Base-by-base conservation (phyloP, 2,113 vertebrate species). In the Neoarius graeffei region DNA sequence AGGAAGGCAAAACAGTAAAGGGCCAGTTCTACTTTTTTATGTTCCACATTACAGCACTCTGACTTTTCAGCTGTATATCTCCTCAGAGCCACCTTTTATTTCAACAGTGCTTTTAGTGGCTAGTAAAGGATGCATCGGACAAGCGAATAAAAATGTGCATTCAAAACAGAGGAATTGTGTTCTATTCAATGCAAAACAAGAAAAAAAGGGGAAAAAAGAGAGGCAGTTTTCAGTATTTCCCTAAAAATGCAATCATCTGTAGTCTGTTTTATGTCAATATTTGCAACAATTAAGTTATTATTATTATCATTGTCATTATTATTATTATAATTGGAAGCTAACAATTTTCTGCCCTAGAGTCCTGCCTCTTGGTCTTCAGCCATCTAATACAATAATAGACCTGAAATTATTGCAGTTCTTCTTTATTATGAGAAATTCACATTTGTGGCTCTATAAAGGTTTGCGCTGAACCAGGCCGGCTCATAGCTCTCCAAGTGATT, bases 361-460 rank as follows among this genome's bases (percentile, higher is more conserved):
- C 76, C 76, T 54, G 66, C 57, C 48, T 85, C 69, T 79, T 82
- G 19, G 57, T 77, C 64, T 87, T 82, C 50, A 82, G 59, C 67
- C 67, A 62, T 85, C 74, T 89, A 48, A 56, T 57, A 76, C 62
- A 81, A 81, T 67, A 87, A 81, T 25, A 57, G 80, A 56, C 62
- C 56, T 35, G 52, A 54, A 25, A 87, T 85, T 25, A 85, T 42
- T 59, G 13, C 57, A 17, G 57, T 73, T 59, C 19, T 60, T 89
- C 62, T 73, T 89, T 80, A 83, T 89, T 83, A 86, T 83, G 15
- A 62, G 81, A 87, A 69, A 62, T 25, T 81, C 42, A 81, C 42
- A 73, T 35, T 54, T 50, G 15, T 76, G 35, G 85, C 57, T 84
- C 17, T 64, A 81, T 7, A 81, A 27, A 56, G 57, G 64, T 82